Base-by-base conservation (phyloP, 2,888 invertebrate genomes). In the Uloborus plumipes region DNA sequence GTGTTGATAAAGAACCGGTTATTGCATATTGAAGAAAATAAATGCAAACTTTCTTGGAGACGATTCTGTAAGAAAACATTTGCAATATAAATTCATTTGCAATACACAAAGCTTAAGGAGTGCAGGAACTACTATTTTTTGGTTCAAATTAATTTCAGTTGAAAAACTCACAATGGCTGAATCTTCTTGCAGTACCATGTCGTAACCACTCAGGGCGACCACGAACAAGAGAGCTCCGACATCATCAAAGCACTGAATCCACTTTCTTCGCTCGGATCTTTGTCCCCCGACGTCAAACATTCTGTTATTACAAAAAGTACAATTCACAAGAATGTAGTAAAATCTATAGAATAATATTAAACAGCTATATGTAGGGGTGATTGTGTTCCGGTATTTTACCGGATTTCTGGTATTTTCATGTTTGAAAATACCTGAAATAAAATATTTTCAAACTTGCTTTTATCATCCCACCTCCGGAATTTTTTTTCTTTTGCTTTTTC, bases 201-300 rank as follows among this genome's bases (percentile, higher is more conserved):
- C 93, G 87, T 92, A 93, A 61, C 92, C 92, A 88, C 92, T 93
- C 13, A 93, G 88, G 0, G 93, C 92, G 18, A 92, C 92, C 20
- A 93, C 92, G 89, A 92, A 93, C 61, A 93, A 87, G 1, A 93
- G 91, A 20, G 92, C 92, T 86, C 91, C 89, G 1, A 92, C 92
- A 88, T 92, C 92, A 87, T 92, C 92, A 88, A 93, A 93, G 88
- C 92, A 92, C 87, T 92, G 92, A 86, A 93, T 92, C 93, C 93
- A 93, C 87, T 93, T 93, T 74, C 92, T 89, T 62, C 93, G 88
- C 88, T 93, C 92, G 82, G 92, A 92, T 87, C 92, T 89, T 87
- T 92, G 93, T 72, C 92, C 93, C 31, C 92, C 92, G 49, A 92
- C 92, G 88, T 92, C 92, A 87, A 92, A 92, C 92, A 93, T 92